Conservation (phyloP, 1,140 invertebrate species). For the Heliothis subflexa region DNA sequence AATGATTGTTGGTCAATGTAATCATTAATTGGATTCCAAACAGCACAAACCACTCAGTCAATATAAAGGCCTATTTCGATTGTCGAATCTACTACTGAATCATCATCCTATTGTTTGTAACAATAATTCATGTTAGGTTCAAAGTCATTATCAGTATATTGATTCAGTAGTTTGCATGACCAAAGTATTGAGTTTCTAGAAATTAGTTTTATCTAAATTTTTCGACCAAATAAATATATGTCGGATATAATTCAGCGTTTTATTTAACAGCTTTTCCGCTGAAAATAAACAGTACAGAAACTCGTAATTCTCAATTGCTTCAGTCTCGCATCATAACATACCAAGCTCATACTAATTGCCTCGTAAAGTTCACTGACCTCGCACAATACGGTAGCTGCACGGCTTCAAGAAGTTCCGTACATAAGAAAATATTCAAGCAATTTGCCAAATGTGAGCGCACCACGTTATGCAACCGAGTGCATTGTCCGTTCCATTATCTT, state of each 20-base stretch:
- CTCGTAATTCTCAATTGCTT: slow-evolving; percentile 9
- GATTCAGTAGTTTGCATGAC: background rate
- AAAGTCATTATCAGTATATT: background rate
- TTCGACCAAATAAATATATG: no score
- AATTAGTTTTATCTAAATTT: background rate
- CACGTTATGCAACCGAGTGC: slow-evolving; percentile 48
- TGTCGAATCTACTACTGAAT: background rate
- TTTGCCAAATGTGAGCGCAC: slow-evolving; percentile 35
- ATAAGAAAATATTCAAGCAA: slow-evolving; percentile 46
- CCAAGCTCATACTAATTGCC: slow-evolving; percentile 33
- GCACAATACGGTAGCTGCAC: slow-evolving; percentile 33
- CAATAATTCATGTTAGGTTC: background rate
- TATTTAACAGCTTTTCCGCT: background rate
- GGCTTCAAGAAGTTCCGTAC: slow-evolving; percentile 26
- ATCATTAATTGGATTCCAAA: no score
- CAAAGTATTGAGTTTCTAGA: background rate
- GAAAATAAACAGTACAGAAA: background rate
- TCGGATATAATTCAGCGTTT: no score
- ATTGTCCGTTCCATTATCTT: slow-evolving; percentile 48
- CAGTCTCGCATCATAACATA: slow-evolving; percentile 14
- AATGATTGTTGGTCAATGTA: no score
- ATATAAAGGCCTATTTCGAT: no score
- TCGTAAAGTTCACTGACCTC: slow-evolving; percentile 31
- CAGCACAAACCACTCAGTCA: no score
- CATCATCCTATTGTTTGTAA: background rate